phyloP scores from a whole-genome alignment of 2,113 vertebrate genomes.

The Mellivora capensis region DNA sequence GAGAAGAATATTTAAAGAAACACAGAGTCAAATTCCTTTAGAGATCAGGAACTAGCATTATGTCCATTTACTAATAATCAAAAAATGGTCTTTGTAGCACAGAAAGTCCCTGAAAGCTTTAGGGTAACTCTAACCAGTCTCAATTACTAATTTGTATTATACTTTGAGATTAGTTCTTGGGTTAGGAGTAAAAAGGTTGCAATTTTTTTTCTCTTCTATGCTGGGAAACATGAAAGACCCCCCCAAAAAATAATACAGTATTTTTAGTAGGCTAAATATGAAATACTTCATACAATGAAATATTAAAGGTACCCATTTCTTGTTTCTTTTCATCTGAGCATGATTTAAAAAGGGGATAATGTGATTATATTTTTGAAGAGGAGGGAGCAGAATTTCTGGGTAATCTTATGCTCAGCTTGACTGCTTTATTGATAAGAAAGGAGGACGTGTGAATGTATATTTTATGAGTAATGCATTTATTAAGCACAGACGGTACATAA shows the following conservation, averaged over 20 bases:
- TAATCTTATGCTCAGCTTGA: slow-evolving; percentile 74
- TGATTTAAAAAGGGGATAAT: slow-evolving; percentile 75
- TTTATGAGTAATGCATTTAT: slow-evolving; percentile 82
- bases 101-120: slow-evolving; percentile 66
- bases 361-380: slow-evolving; percentile 75
- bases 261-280: slow-evolving; percentile 76
- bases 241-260: not conserved
- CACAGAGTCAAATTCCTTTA: slow-evolving; percentile 65
- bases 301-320: slow-evolving; percentile 72
- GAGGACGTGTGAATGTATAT: slow-evolving; percentile 71
- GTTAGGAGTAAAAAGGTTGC: slow-evolving; percentile 66
- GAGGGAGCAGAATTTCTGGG: slow-evolving; percentile 70
- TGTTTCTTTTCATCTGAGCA: slow-evolving; percentile 77
- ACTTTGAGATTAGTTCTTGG: slow-evolving; percentile 74
- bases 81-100: slow-evolving; percentile 68
- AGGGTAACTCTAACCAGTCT: slow-evolving; percentile 68
- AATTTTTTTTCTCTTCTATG: slow-evolving; percentile 58
- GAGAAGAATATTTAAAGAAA: slow-evolving; percentile 72
- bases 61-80: slow-evolving; percentile 76
- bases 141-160: slow-evolving; percentile 75
- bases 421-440: slow-evolving; percentile 78
- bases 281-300: slow-evolving; percentile 75
- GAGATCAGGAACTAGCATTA: slow-evolving; percentile 66
- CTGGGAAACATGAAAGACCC: slow-evolving; percentile 74
- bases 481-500: slow-evolving; percentile 78